A percentile compares a stretch with the other conserved stretches of the same genome.
Evolutionary conservation across 2,888 invertebrate genomes (phyloP).

Genomic region (Trissolcus japonicus): DNA sequence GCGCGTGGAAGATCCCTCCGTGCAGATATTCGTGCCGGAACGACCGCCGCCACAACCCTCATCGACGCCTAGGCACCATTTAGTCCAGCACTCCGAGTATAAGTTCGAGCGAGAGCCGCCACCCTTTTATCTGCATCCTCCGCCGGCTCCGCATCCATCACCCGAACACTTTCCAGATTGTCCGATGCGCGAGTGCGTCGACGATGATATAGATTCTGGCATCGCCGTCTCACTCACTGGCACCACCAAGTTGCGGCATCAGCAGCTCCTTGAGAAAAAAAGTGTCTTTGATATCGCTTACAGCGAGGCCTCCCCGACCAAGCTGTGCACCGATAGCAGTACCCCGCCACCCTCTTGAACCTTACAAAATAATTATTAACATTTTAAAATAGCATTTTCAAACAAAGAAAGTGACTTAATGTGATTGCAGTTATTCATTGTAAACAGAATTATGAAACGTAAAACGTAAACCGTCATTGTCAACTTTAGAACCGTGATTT

Average conservation of each 20-base stretch:
- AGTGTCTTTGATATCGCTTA: constrained; percentile 96
- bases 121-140: constrained; percentile 73
- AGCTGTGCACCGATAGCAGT: constrained; percentile 87
- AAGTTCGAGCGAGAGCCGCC: constrained; percentile 79
- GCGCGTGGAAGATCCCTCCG: constrained; percentile 66
- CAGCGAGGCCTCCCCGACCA: constrained; percentile 91
- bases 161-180: constrained; percentile 66
- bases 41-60: constrained; percentile 66
- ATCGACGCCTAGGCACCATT: constrained; percentile 79
- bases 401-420: neutral
- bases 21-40: constrained; percentile 71
- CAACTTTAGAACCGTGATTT: no score
- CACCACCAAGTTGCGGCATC: constrained; percentile 70
- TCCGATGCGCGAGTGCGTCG: constrained; percentile 52
- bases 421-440: neutral
- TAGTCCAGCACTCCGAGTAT: constrained; percentile 87
- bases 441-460: neutral
- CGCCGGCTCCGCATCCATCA: constrained; percentile 68
- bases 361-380: neutral
- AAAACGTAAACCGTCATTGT: neutral
- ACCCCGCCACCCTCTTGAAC: constrained; percentile 77
- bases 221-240: constrained; percentile 82
- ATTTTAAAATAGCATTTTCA: neutral
- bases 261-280: constrained; percentile 85
- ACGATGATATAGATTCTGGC: constrained; percentile 81